These are phyloP conservation scores for Phrynosoma platyrhinos DNA, from an alignment of 2,113 vertebrate genomes.

Conservation along the genomic window DNA sequence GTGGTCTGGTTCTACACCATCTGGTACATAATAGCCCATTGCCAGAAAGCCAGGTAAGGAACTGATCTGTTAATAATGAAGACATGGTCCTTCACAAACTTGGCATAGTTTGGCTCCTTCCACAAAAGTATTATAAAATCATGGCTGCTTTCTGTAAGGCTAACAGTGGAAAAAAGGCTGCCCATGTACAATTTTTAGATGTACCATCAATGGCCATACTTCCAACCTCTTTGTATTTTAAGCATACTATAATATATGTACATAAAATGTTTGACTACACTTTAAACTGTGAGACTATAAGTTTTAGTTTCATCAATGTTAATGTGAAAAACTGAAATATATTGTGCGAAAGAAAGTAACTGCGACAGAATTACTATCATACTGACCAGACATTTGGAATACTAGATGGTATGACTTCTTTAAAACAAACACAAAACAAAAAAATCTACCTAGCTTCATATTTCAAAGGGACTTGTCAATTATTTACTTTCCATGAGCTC, in stretches of 20 bases:
- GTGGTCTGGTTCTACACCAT: too few species aligned
- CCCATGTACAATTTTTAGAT: neutral
- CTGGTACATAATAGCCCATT: neutral
- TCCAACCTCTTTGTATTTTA: neutral
- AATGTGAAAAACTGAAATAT: neutral
- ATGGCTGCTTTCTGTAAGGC: neutral
- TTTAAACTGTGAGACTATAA: conserved; percentile 16
- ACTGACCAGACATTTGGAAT: conserved; percentile 2
- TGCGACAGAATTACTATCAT: neutral
- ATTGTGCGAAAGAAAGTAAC: neutral
- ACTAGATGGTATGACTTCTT: conserved; percentile 46
- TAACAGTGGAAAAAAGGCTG: accelerated
- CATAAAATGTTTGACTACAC: neutral
- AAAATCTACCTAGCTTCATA: conserved; percentile 58
- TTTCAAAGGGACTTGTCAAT: conserved; percentile 69
- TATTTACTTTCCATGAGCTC: conserved; percentile 69
- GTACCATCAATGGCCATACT: neutral
- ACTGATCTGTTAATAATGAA: neutral
- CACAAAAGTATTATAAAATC: neutral
- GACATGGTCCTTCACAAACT: conserved; percentile 1
- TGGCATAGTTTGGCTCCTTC: neutral
- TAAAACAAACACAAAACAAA: neutral
- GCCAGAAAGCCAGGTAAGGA: neutral
- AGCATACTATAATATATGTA: neutral
- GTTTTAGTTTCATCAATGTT: neutral